Evolutionary conservation across 2,113 vertebrate species (phyloP).

Genomic region (Seriola rivoliana): DNA sequence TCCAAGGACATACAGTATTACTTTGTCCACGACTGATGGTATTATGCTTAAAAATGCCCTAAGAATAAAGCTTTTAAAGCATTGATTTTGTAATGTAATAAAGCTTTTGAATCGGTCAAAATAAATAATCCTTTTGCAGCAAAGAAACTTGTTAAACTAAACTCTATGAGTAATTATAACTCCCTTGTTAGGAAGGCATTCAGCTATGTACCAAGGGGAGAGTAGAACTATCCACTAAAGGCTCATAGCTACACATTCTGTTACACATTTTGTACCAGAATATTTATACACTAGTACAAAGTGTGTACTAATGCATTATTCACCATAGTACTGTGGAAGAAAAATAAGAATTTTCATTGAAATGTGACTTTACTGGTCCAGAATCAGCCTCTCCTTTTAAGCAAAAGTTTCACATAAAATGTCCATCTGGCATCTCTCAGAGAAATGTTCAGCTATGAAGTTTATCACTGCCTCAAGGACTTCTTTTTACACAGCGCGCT

Average conservation of each 20-base stretch:
- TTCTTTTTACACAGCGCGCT: constrained; percentile 56
- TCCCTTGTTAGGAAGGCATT: neutral
- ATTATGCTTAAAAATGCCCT: neutral
- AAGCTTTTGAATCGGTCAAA: neutral
- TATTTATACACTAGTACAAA: neutral
- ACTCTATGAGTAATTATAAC: neutral
- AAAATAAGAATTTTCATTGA: constrained; percentile 10
- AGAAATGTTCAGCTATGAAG: constrained; percentile 48
- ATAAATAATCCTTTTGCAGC: neutral
- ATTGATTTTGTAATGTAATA: neutral
- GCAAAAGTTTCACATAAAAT: constrained; percentile 35
- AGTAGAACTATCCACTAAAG: neutral
- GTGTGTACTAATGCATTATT: constrained; percentile 7
- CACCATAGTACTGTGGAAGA: neutral
- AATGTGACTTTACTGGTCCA: constrained; percentile 5
- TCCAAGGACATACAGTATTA: neutral
- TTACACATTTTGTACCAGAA: neutral
- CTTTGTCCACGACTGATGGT: neutral
- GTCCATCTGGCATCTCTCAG: constrained; percentile 53
- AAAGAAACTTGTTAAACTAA: constrained; percentile 2
- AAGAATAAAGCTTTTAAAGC: neutral
- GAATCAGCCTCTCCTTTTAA: constrained; percentile 35
- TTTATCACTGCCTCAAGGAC: constrained; percentile 70
- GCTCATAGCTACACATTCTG: neutral
- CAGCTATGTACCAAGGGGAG: neutral